Evolutionary conservation across 2,888 invertebrate genomes (phyloP).

Genomic region (Eumacrocentrus americanus): DNA sequence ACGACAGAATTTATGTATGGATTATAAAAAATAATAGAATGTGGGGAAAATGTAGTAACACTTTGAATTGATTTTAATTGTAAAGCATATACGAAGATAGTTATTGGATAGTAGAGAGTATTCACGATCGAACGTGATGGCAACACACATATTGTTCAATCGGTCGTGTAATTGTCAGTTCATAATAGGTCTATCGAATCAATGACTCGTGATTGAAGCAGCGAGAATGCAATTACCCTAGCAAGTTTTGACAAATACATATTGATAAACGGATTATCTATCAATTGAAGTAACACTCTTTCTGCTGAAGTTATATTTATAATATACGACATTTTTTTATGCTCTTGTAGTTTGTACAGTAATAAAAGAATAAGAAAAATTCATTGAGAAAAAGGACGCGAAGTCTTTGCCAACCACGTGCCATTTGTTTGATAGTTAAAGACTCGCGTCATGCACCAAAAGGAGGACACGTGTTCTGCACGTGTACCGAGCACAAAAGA

Average conservation of each 20-base stretch:
- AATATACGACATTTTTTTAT: too few relatives aligned
- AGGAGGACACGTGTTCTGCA: slow-evolving; percentile 33
- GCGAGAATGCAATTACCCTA: slow-evolving; percentile 33
- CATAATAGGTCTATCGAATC: slow-evolving; percentile 40
- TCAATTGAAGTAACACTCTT: too few relatives aligned
- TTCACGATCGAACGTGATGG: too few relatives aligned
- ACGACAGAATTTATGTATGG: too few relatives aligned
- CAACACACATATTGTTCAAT: slow-evolving; percentile 37
- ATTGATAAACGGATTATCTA: not conserved
- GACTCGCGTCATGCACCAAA: slow-evolving; percentile 18
- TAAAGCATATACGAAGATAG: too few relatives aligned
- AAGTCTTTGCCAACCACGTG: slow-evolving; percentile 26
- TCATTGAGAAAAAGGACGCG: slow-evolving; percentile 19
- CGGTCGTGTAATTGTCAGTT: slow-evolving; percentile 45
- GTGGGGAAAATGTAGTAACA: too few relatives aligned
- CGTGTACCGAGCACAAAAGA: slow-evolving; percentile 27
- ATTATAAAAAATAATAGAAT: too few relatives aligned
- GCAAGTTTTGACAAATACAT: slow-evolving; percentile 35
- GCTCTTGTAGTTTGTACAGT: too few relatives aligned
- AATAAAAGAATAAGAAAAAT: slow-evolving; percentile 7
- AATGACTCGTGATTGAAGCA: slow-evolving; percentile 41
- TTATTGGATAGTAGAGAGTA: too few relatives aligned
- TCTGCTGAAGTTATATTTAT: too few relatives aligned
- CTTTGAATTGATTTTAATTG: too few relatives aligned
- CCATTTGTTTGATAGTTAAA: slow-evolving; percentile 31